Evolutionary conservation across 2,113 vertebrate species (phyloP).

Genomic region (Coturnix japonica): DNA sequence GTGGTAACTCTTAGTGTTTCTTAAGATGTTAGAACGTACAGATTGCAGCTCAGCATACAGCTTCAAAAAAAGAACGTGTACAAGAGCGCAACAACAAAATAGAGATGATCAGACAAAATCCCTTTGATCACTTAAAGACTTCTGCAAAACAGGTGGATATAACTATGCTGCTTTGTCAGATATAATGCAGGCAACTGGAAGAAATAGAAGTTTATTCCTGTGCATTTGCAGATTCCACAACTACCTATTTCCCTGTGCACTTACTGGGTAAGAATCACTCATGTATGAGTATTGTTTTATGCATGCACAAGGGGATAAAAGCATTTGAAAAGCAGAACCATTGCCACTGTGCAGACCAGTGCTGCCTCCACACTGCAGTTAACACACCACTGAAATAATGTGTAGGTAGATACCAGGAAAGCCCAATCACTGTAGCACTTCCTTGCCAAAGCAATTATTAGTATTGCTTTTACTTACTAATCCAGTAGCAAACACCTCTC

Average conservation of each 20-base stretch:
- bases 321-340: background rate
- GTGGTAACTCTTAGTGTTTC: background rate
- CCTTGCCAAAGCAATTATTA: background rate
- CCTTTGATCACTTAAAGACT: background rate
- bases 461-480: background rate
- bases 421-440: background rate
- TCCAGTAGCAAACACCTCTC: background rate
- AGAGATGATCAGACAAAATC: background rate
- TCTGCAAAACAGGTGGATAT: background rate
- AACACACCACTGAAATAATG: background rate
- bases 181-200: rapidly evolving
- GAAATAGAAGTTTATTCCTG: background rate
- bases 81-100: background rate
- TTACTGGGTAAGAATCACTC: background rate
- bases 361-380: background rate
- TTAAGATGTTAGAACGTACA: background rate
- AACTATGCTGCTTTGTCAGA: background rate
- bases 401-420: background rate
- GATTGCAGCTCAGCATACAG: background rate
- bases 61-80: background rate
- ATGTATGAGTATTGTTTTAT: background rate
- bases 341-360: background rate
- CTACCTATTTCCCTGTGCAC: background rate
- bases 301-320: background rate
- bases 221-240: background rate